Percentiles rank a stretch among this genome's conserved stretches.
Evolutionary conservation across 2,888 invertebrate species (phyloP).

Genomic region (Agrotis ipsilon): DNA sequence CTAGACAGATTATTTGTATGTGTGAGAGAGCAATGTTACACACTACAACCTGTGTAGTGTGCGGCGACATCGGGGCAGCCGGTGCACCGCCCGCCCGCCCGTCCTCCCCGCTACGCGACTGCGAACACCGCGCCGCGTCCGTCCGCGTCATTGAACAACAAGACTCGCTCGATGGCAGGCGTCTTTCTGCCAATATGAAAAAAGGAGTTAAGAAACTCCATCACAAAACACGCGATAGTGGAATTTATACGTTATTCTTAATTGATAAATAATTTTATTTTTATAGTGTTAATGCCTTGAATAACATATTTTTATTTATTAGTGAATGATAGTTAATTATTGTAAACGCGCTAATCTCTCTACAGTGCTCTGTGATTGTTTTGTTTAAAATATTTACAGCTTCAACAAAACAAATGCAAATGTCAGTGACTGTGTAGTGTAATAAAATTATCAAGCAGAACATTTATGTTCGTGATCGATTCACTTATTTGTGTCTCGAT

Average conservation of each 20-base stretch:
- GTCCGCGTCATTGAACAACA: constrained; percentile 91
- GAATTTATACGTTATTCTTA: constrained; percentile 88
- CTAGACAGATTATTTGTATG: constrained; percentile 85
- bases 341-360: constrained; percentile 85
- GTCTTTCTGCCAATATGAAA: constrained; percentile 90
- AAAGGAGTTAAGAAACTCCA: constrained; percentile 87
- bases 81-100: constrained; percentile 88
- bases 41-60: constrained; percentile 77
- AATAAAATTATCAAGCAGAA: constrained; percentile 71
- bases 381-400: constrained; percentile 84
- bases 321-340: constrained; percentile 90
- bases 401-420: constrained; percentile 77
- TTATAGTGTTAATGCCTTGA: constrained; percentile 88
- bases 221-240: constrained; percentile 89
- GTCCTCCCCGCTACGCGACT: constrained; percentile 89
- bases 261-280: constrained; percentile 89
- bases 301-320: constrained; percentile 89
- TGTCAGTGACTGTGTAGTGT: constrained; percentile 85
- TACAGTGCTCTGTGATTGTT: constrained; percentile 89
- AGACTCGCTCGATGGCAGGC: constrained; percentile 90
- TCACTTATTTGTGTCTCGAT: constrained; percentile 80
- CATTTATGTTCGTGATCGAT: constrained; percentile 82
- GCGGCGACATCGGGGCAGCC: constrained; percentile 89
- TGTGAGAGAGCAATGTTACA: constrained; percentile 78
- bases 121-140: constrained; percentile 86